Evolutionary conservation across 2,888 invertebrate species (phyloP), one percentile per base, ranked within the genome.

Genomic region (Lasioglossum malachurum): DNA sequence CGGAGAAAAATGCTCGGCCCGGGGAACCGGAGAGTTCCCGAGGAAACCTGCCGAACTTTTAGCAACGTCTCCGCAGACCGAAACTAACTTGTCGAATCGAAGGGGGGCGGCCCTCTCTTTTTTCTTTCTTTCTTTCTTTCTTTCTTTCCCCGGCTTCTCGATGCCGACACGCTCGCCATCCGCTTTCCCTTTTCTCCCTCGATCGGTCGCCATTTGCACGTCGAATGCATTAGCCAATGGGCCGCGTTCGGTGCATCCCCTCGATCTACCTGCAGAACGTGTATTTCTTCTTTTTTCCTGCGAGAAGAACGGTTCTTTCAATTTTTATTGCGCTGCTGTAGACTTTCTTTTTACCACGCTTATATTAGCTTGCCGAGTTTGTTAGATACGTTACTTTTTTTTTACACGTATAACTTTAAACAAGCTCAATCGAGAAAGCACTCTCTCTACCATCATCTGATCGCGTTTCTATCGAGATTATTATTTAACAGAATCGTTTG

Each of bases 161-260:
- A 91, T 91, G 90, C 91, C 91, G 91, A 92, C 92, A 91, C 87
- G 89, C 86, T 89, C 80, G 92, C 49, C 57, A 88, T 91, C 80
- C 74, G 23, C 46, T 71, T 46, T 67, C 82, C 57, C 74, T 60
- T 60, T 72, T 75, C 46, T 82, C 79, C 82, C 69, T 60, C 49
- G 87, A 87, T 89, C 86, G 67, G 82, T 79, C 84, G 86, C 92
- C 90, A 91, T 93, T 93, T 89, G 90, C 91, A 90, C 91, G 87
- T 78, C 78, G 83, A 91, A 91, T 89, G 90, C 92, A 92, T 93
- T 93, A 92, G 90, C 92, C 92, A 89, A 87, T 80, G 84, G 84
- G 2, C 44, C 69, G 69, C 23, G 35, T 12, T 16, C 35, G 35
- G 31, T 5, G 31, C 64, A 64, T 31, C 64, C 19, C 31, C 8